Percentiles rank a stretch among this genome's conserved stretches.
Evolutionary conservation across 2,113 vertebrate species (phyloP).

Genomic region (Daphoenositta chrysoptera): DNA sequence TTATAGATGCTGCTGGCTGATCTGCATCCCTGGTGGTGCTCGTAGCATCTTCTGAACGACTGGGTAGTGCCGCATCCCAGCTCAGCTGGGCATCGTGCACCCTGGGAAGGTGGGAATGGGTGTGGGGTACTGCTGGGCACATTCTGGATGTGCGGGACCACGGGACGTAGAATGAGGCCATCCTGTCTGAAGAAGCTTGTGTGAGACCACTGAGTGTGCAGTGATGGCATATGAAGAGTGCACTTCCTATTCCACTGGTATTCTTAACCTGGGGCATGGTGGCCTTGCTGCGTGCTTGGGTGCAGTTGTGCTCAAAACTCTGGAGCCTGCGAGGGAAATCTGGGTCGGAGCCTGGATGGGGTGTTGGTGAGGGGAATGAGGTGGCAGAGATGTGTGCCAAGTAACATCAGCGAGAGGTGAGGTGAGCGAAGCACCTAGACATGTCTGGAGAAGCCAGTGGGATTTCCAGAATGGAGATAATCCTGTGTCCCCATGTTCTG

Average conservation of each 20-base stretch:
- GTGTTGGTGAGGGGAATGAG: not conserved
- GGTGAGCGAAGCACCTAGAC: not conserved
- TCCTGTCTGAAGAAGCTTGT: not conserved
- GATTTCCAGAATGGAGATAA: not conserved
- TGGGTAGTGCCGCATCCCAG: not conserved
- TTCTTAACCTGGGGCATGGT: not conserved
- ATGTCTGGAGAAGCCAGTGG: not conserved
- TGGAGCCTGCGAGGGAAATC: not conserved
- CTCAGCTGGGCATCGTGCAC: not conserved
- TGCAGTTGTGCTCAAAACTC: not conserved
- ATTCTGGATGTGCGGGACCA: rapidly evolving
- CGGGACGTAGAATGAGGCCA: rapidly evolving
- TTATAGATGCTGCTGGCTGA: not conserved
- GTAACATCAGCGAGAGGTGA: not conserved
- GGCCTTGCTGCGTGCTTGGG: rapidly evolving
- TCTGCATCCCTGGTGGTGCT: not conserved
- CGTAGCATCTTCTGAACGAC: not conserved
- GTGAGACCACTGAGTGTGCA: not conserved
- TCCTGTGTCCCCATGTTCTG: rapidly evolving
- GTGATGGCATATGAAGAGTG: rapidly evolving
- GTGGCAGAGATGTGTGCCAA: not conserved
- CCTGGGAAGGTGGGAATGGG: not conserved
- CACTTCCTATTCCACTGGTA: not conserved
- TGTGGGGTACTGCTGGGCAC: not conserved
- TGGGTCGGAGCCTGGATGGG: rapidly evolving